These are phyloP conservation scores for Rattus rattus DNA, from an alignment of 2,113 vertebrate genomes.

Conservation along the genomic window DNA sequence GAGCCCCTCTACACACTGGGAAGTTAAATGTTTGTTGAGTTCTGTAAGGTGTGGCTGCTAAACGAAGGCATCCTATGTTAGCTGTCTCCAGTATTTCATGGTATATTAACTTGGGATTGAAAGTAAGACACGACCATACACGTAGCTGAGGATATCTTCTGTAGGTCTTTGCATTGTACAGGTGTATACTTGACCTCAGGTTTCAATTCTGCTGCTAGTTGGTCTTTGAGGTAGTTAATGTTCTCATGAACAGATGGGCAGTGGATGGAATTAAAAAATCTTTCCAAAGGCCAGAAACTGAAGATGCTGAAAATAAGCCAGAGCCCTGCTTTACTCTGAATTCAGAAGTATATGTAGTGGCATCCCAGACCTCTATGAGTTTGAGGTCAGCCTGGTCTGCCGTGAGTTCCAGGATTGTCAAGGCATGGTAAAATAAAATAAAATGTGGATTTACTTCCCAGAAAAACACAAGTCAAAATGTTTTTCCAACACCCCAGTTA, in stretches of 20 bases:
- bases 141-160: background rate
- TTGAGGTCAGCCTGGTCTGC: background rate
- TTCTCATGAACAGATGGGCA: background rate
- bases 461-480: background rate
- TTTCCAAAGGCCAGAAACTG: background rate
- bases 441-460: background rate
- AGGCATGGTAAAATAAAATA: background rate
- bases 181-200: background rate
- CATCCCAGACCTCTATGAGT: background rate
- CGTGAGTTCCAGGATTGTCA: background rate
- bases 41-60: rapidly evolving
- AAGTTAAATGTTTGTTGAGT: background rate
- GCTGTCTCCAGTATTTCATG: background rate
- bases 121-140: background rate
- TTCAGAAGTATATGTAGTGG: background rate
- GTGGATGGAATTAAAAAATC: background rate
- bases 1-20: background rate
- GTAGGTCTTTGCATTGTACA: background rate
- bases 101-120: background rate
- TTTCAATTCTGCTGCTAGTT: background rate
- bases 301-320: background rate
- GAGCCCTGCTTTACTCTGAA: background rate
- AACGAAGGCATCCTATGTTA: background rate
- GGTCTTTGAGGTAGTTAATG: background rate
- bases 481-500: background rate